A percentile compares a stretch with the other conserved stretches of the same genome.
These are phyloP conservation scores for Eubucco bourcierii DNA, from an alignment of 2,113 vertebrate genomes.

Conservation along the genomic window DNA sequence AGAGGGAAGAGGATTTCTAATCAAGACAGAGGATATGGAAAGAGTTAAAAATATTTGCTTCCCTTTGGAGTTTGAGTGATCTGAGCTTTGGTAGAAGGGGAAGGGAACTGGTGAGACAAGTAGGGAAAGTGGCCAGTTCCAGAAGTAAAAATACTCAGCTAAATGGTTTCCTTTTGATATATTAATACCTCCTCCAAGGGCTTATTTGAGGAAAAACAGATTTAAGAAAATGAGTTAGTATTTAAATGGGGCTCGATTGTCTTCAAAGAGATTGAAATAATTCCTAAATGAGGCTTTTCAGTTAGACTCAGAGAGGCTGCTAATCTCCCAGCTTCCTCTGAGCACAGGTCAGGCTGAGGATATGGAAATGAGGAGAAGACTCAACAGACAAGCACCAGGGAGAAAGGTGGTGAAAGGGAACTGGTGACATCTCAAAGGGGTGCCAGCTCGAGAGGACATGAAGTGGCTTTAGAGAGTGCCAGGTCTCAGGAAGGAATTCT, in stretches of 20 bases:
- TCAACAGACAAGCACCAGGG: not conserved
- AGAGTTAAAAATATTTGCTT: not conserved
- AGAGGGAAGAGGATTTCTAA: not conserved
- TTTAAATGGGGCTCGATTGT: slow-evolving; percentile 41
- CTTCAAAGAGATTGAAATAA: slow-evolving; percentile 53
- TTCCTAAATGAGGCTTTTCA: slow-evolving; percentile 36
- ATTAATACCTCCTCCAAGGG: slow-evolving; percentile 45
- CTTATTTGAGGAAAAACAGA: slow-evolving; percentile 42
- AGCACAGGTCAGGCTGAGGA: slow-evolving; percentile 30
- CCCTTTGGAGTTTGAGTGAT: not conserved
- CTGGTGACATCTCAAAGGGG: not conserved
- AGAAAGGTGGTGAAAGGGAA: not conserved
- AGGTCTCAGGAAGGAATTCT: not conserved
- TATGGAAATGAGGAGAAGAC: not conserved
- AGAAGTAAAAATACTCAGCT: not conserved
- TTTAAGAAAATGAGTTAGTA: slow-evolving; percentile 48
- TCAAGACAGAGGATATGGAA: not conserved
- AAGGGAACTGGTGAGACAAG: not conserved
- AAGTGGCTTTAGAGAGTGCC: not conserved
- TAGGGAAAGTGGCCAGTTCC: not conserved
- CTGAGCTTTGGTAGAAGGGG: not conserved
- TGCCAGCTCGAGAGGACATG: not conserved
- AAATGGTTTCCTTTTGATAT: slow-evolving; percentile 30
- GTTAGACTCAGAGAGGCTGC: not conserved
- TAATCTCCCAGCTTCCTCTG: not conserved